These are phyloP conservation scores for Schizaphis graminum DNA, from an alignment of 2,888 invertebrate species.

Conservation along the genomic window DNA sequence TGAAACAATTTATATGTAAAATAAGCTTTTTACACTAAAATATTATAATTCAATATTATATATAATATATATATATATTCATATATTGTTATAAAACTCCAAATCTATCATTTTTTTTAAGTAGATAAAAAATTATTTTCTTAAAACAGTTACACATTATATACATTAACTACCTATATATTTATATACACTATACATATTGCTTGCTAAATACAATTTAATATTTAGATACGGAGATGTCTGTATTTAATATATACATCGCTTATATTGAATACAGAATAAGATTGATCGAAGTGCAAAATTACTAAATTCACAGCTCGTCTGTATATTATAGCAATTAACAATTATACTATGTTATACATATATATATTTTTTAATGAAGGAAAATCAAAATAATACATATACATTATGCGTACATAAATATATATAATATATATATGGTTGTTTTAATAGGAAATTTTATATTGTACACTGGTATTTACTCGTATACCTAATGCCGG, in stretches of 20 bases:
- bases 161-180: background rate
- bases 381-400: background rate
- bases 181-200: background rate
- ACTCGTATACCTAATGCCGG: background rate
- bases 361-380: background rate
- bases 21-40: background rate
- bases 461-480: background rate
- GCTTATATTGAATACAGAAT: background rate
- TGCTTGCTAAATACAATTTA: background rate
- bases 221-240: background rate
- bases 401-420: background rate
- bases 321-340: background rate
- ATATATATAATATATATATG: background rate
- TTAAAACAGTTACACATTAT: background rate
- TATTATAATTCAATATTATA: background rate
- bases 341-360: background rate
- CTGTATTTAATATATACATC: background rate
- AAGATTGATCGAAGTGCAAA: background rate
- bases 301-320: background rate
- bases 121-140: background rate
- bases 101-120: background rate
- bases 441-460: background rate
- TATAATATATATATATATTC: background rate
- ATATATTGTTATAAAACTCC: background rate
- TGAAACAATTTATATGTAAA: background rate